These are phyloP conservation scores for Dryobota labecula DNA, from an alignment of 2,888 invertebrate genomes.

Conservation along the genomic window DNA sequence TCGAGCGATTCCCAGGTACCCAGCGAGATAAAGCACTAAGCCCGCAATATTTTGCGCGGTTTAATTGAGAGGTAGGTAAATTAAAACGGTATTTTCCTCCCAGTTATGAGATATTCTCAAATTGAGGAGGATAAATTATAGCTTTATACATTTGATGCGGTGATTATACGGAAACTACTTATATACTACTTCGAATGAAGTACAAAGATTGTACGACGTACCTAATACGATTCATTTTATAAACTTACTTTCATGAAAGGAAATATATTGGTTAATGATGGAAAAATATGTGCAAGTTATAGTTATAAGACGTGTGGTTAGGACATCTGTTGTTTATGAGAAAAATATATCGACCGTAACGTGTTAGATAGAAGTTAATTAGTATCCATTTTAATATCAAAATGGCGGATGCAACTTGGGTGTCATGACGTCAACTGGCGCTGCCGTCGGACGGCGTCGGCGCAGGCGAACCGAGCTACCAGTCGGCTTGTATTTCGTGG, in stretches of 20 bases:
- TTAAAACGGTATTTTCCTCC: slow-evolving; percentile 53
- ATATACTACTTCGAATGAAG: slow-evolving; percentile 9
- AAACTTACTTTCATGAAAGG: not conserved
- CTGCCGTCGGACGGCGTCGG: slow-evolving; percentile 51
- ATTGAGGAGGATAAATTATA: slow-evolving; percentile 48
- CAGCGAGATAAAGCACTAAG: slow-evolving; percentile 55
- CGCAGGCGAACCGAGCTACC: slow-evolving; percentile 27
- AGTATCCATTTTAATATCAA: slow-evolving; percentile 76
- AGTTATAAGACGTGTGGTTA: slow-evolving; percentile 17
- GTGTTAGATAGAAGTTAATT: slow-evolving; percentile 61
- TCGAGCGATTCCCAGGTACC: slow-evolving; percentile 67
- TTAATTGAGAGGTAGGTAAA: slow-evolving; percentile 43
- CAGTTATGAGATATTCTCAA: slow-evolving; percentile 44
- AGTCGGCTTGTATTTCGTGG: slow-evolving; percentile 71
- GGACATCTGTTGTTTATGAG: slow-evolving; percentile 27
- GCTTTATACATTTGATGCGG: slow-evolving; percentile 25
- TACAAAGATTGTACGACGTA: not conserved
- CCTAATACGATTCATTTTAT: not conserved
- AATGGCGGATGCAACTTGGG: slow-evolving; percentile 80
- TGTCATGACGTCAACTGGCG: slow-evolving; percentile 73
- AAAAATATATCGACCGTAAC: slow-evolving; percentile 41
- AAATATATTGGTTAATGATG: not conserved
- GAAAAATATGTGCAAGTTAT: slow-evolving; percentile 1
- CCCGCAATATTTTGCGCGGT: slow-evolving; percentile 53
- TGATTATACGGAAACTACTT: slow-evolving; percentile 17